Evolutionary conservation across 2,888 invertebrate species (phyloP), one percentile per base, ranked within the genome.

Genomic region (Epinotia brunnichana): DNA sequence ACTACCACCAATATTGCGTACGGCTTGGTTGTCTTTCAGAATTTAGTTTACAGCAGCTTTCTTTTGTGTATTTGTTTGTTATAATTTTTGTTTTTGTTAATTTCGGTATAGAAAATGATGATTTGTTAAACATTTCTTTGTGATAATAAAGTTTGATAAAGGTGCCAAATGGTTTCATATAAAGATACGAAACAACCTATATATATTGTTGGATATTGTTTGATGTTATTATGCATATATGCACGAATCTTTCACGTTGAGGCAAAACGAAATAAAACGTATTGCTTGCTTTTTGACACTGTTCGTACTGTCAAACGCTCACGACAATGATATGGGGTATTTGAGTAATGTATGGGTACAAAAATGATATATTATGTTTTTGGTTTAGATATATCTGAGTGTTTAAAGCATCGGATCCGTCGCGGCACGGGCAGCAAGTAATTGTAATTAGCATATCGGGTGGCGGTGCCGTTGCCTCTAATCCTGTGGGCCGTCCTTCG

Each of bases 401-500:
- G 9, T 35, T 35, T 35, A 35, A 51, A 51, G 64, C 35, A 64
- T 53, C 51, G 63, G 51, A 64, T 59, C 59, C 63, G 67, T 74
- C 29, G 57, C 44, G 41, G 24, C 54, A 53, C 59, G 60, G 62
- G 56, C 53, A 56, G 68, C 71, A 74, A 76, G 76, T 77, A 79
- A 82, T 80, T 81, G 66, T 76, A 73, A 76, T 77, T 75, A 77
- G 57, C 75, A 76, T 77, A 75, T 75, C 70, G 77, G 74, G 74
- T 70, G 79, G 78, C 79, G 77, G 75, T 74, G 70, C 76, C 77
- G 76, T 76, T 71, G 70, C 72, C 73, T 76, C 76, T 80, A 82
- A 83, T 81, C 81, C 84, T 78, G 59, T 59, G 67, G 59, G 74
- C 61, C 73, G 64, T 54, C 35, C 35, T 21, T 10, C 21, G 48